Percentiles rank a stretch among this genome's conserved stretches.
These are phyloP conservation scores for Whitmania pigra DNA, from an alignment of 1,140 invertebrate species.

Conservation along the genomic window DNA sequence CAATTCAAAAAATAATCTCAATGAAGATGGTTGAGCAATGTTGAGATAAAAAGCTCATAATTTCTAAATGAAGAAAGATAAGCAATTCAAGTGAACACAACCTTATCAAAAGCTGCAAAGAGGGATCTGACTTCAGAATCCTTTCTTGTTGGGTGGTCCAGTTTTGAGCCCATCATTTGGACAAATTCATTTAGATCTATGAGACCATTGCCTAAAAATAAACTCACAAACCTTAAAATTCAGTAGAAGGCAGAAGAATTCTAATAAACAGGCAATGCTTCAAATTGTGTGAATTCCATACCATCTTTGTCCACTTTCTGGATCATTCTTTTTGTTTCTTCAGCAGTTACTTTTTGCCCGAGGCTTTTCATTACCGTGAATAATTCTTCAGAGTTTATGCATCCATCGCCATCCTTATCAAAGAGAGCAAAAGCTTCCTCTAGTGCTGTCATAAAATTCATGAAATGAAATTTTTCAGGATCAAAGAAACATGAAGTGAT, in stretches of 20 bases:
- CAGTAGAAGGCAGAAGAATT: not conserved
- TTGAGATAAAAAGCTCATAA: too few relatives aligned
- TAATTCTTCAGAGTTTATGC: slow-evolving; percentile 20
- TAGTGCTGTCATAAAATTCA: slow-evolving; percentile 16
- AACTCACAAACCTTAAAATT: not conserved
- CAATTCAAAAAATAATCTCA: too few relatives aligned
- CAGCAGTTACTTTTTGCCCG: slow-evolving; percentile 11
- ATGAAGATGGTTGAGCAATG: too few relatives aligned
- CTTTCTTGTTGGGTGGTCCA: not conserved
- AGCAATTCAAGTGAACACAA: not conserved
- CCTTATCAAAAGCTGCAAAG: slow-evolving; percentile 27
- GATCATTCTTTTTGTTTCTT: slow-evolving; percentile 21
- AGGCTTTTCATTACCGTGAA: slow-evolving; percentile 19
- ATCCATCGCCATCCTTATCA: slow-evolving; percentile 25
- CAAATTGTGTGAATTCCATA: not conserved
- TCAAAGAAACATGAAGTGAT: not conserved
- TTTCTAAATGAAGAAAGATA: too few relatives aligned
- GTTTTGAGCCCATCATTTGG: slow-evolving; percentile 65
- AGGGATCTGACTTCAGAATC: slow-evolving; percentile 21
- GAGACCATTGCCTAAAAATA: slow-evolving; percentile 72
- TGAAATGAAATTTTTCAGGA: not conserved
- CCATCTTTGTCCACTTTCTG: slow-evolving; percentile 22
- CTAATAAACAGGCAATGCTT: not conserved
- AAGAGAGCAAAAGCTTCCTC: slow-evolving; percentile 25
- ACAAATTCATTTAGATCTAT: slow-evolving; percentile 91